Percentiles rank a stretch among this genome's conserved stretches.
Conservation (phyloP, 2,797 vertebrate species). For the Neoniphon sammara region DNA sequence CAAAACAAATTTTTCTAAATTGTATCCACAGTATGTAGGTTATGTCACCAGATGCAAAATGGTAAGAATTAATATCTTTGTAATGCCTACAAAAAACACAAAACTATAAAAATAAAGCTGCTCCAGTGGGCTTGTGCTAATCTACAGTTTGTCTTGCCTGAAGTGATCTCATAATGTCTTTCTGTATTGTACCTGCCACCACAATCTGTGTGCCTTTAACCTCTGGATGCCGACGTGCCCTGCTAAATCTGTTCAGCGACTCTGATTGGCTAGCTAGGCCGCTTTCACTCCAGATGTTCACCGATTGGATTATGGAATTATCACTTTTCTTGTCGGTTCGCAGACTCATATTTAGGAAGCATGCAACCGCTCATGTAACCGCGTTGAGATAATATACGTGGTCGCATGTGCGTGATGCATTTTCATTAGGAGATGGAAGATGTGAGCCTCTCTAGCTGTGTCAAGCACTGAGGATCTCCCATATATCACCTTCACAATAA, state of each 20-base stretch:
- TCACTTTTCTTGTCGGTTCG: constrained; percentile 64
- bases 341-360: constrained; percentile 39
- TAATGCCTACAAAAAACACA: too few relatives aligned
- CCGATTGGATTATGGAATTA: constrained; percentile 75
- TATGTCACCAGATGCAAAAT: neutral
- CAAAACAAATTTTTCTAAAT: too few relatives aligned
- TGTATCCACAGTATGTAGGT: constrained; percentile 25
- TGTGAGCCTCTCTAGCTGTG: neutral
- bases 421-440: constrained; percentile 11
- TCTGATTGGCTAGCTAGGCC: constrained; percentile 72
- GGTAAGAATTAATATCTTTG: too few relatives aligned
- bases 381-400: constrained; percentile 13
- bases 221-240: constrained; percentile 52
- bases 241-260: constrained; percentile 61
- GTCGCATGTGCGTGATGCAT: neutral
- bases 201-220: constrained; percentile 27
- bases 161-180: constrained; percentile 21
- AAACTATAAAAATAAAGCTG: neutral
- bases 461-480: neutral
- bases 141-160: constrained; percentile 4
- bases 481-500: neutral
- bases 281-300: constrained; percentile 75
- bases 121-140: neutral
- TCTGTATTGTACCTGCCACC: constrained; percentile 22
- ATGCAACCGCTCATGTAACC: constrained; percentile 36